phyloP scores from a whole-genome alignment of 2,113 vertebrate species.

The Oophaga pumilio region DNA sequence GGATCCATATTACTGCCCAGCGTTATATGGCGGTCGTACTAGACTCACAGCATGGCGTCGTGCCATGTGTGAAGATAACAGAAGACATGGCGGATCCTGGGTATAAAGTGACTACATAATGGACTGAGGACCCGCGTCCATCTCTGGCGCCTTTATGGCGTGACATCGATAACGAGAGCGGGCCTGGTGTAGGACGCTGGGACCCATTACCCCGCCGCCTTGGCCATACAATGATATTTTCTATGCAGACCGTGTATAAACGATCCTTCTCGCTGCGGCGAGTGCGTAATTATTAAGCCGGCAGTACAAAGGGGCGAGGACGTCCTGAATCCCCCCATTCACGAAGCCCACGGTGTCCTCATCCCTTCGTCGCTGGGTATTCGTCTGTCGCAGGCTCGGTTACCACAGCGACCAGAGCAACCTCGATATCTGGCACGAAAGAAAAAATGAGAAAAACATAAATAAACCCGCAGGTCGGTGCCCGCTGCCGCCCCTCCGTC shows the following conservation, averaged over 20 bases:
- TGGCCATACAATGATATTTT: slow-evolving; percentile 8
- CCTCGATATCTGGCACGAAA: slow-evolving; percentile 7
- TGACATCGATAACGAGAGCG: background rate
- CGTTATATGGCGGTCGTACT: no score
- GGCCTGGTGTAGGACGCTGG: background rate
- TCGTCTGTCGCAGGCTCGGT: background rate
- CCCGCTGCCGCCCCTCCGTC: background rate
- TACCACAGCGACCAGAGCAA: slow-evolving; percentile 42
- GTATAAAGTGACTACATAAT: background rate
- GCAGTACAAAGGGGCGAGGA: background rate
- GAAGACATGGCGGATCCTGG: background rate
- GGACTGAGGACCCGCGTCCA: background rate
- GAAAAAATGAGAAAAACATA: background rate
- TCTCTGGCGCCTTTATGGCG: background rate
- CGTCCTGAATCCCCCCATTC: slow-evolving; percentile 25
- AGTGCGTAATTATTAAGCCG: background rate
- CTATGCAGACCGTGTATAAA: slow-evolving; percentile 10
- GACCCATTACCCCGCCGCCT: background rate
- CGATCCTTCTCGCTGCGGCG: background rate
- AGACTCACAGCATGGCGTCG: no score
- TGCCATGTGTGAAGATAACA: background rate
- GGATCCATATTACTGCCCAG: no score
- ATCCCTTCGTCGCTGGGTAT: slow-evolving; percentile 16
- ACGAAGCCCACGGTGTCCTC: background rate
- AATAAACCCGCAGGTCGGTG: background rate